phyloP scores from a whole-genome alignment of 2,888 invertebrate genomes.

The Leptinotarsa tumamoca region DNA sequence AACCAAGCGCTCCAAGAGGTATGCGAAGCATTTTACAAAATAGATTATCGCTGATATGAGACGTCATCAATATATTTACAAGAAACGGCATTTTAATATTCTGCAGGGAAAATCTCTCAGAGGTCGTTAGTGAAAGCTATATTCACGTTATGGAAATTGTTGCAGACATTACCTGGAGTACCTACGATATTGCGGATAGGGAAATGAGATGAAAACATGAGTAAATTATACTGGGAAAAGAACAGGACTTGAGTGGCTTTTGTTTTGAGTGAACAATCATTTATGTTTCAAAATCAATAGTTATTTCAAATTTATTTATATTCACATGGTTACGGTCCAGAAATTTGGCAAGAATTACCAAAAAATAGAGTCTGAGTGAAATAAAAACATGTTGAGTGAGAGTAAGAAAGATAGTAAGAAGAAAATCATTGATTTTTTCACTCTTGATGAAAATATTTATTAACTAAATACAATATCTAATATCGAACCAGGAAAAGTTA shows the following conservation, averaged over 20 bases:
- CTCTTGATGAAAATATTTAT: too few species aligned
- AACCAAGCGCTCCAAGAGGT: conserved; percentile 20
- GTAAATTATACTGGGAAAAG: neutral
- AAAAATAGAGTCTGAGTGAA: too few species aligned
- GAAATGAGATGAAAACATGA: neutral
- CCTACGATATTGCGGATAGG: neutral
- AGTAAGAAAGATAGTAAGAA: too few species aligned
- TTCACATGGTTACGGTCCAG: too few species aligned
- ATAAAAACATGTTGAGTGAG: too few species aligned
- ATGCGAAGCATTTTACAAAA: conserved; percentile 26
- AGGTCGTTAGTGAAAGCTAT: conserved; percentile 15
- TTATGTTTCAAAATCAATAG: neutral
- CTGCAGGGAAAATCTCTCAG: conserved; percentile 14
- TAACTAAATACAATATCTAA: too few species aligned
- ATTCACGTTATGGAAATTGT: conserved; percentile 3
- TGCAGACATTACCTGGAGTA: conserved; percentile 4
- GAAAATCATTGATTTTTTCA: too few species aligned
- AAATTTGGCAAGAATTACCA: too few species aligned
- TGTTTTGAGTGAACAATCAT: neutral
- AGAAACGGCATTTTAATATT: conserved; percentile 29
- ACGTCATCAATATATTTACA: conserved; percentile 33
- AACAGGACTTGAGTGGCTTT: neutral
- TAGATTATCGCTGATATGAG: conserved; percentile 23
- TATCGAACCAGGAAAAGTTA: too few species aligned
- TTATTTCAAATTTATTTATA: neutral